Evolutionary conservation across 2,113 vertebrate genomes (phyloP).

Genomic region (Mirounga angustirostris): DNA sequence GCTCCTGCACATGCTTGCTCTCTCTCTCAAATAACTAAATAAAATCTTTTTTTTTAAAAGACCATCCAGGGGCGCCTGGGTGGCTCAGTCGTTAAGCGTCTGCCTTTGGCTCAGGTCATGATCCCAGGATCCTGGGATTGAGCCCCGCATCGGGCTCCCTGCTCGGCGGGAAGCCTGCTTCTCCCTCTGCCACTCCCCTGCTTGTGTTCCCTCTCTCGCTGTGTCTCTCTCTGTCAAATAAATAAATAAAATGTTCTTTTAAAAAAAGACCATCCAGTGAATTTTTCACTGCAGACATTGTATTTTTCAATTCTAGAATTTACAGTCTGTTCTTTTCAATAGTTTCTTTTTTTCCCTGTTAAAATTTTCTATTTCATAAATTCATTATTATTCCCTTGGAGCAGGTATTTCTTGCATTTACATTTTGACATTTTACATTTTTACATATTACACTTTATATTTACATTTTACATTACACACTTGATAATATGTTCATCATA

Average conservation of each 20-base stretch:
- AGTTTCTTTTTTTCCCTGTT: background rate
- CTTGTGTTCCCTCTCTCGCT: too few relatives aligned
- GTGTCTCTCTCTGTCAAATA: background rate
- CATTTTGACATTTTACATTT: background rate
- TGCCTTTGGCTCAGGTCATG: too few relatives aligned
- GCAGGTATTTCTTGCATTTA: background rate
- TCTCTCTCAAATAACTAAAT: background rate
- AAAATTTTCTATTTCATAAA: background rate
- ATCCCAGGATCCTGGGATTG: too few relatives aligned
- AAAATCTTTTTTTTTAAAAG: background rate
- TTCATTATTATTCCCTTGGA: background rate
- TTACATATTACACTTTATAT: background rate
- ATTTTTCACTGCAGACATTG: background rate
- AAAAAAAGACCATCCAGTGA: background rate
- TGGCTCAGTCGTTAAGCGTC: too few relatives aligned
- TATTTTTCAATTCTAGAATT: background rate
- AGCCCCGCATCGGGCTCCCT: too few relatives aligned
- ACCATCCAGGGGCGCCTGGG: too few relatives aligned
- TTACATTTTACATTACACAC: background rate
- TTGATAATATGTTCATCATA: background rate
- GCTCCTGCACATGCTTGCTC: background rate
- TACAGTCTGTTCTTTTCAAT: background rate
- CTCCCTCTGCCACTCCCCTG: too few relatives aligned
- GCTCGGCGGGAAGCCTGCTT: too few relatives aligned
- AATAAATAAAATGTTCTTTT: background rate